phyloP scores from a whole-genome alignment of 2,113 vertebrate genomes.

The Pygoscelis antarcticus region DNA sequence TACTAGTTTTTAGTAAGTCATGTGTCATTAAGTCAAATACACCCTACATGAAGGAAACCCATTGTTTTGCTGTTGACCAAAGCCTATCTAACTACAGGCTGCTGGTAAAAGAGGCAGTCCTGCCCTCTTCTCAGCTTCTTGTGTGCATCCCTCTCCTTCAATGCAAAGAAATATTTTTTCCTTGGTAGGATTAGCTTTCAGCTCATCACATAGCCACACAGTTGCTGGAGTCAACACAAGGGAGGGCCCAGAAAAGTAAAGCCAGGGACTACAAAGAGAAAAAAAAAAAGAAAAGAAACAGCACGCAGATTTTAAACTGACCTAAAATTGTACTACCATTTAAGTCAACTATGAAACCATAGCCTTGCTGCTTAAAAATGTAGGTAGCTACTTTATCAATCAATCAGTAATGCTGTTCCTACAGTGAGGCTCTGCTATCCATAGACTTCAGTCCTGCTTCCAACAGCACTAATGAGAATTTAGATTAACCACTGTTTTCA shows the following conservation, averaged over 20 bases:
- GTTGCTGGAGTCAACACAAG: neutral
- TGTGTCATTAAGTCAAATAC: constrained; percentile 21
- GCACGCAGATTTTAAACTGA: neutral
- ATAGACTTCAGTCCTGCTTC: neutral
- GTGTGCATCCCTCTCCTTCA: neutral
- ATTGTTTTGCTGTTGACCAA: constrained; percentile 26
- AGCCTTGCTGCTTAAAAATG: neutral
- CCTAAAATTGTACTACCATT: neutral
- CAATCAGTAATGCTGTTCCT: neutral
- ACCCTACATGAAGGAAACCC: constrained; percentile 5
- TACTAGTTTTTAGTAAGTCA: neutral
- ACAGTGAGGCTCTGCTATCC: neutral
- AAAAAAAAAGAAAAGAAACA: neutral
- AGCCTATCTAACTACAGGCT: constrained; percentile 26
- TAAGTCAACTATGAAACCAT: neutral
- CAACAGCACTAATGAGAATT: neutral
- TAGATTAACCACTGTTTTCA: neutral
- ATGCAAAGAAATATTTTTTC: neutral
- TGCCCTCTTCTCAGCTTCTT: neutral
- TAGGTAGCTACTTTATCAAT: neutral
- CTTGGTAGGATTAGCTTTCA: neutral
- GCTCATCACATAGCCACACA: neutral
- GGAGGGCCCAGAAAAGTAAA: neutral
- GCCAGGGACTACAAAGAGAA: neutral
- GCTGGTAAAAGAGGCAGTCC: neutral